Evolutionary conservation across 2,888 invertebrate genomes (phyloP).

Genomic region (Fragum fragum): DNA sequence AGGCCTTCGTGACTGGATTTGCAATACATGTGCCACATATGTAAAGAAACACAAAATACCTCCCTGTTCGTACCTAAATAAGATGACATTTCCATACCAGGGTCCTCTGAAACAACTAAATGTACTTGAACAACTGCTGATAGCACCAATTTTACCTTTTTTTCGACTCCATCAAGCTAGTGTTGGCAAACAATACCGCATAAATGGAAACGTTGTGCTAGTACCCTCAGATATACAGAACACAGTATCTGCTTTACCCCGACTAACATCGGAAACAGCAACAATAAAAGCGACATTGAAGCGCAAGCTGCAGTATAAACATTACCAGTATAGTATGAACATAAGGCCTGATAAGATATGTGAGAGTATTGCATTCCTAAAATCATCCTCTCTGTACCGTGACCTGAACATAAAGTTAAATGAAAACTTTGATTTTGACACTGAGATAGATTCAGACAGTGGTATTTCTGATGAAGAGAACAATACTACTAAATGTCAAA

Average conservation of each 20-base stretch:
- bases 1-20: constrained; percentile 12
- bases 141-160: constrained; percentile 22
- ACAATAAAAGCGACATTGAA: constrained; percentile 59
- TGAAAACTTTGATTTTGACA: constrained; percentile 14
- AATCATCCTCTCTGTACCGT: constrained; percentile 39
- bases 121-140: constrained; percentile 22
- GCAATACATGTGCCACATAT: constrained; percentile 20
- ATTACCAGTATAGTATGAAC: constrained; percentile 56
- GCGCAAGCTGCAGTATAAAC: constrained; percentile 57
- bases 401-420: constrained; percentile 31
- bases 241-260: constrained; percentile 35
- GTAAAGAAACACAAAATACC: constrained; percentile 3
- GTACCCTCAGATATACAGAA: constrained; percentile 55
- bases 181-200: constrained; percentile 46
- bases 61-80: constrained; percentile 21
- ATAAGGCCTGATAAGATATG: constrained; percentile 60
- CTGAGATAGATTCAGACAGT: constrained; percentile 7
- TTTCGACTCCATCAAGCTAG: constrained; percentile 47
- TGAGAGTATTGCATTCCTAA: constrained; percentile 40
- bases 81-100: constrained; percentile 23
- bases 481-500: not conserved
- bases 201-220: constrained; percentile 60
- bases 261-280: constrained; percentile 13
- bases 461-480: not conserved
- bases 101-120: constrained; percentile 27